These are phyloP conservation scores for Corythornis vintsioides DNA, from an alignment of 2,113 vertebrate genomes.

Conservation along the genomic window DNA sequence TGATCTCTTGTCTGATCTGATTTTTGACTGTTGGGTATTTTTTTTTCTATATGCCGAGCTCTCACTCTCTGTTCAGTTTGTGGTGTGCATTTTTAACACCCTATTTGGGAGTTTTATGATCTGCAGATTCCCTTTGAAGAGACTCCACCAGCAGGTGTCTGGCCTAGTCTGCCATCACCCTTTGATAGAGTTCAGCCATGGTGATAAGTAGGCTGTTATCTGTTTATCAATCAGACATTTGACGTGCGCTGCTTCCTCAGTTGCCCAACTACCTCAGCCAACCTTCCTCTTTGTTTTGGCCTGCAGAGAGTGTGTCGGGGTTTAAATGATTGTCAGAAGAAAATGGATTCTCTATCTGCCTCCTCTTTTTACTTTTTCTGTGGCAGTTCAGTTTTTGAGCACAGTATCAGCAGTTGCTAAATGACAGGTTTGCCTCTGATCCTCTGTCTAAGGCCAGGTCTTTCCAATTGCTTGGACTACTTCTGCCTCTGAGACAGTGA, in stretches of 20 bases:
- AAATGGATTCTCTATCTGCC: neutral
- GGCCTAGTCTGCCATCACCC: neutral
- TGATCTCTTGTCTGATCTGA: neutral
- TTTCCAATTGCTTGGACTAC: neutral
- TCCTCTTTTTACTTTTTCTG: neutral
- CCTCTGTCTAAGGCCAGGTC: neutral
- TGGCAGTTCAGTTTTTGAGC: neutral
- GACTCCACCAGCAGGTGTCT: neutral
- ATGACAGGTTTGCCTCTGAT: neutral
- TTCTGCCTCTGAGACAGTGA: rapidly evolving
- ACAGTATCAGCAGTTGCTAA: neutral
- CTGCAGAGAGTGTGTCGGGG: neutral
- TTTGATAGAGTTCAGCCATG: neutral
- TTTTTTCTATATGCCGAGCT: neutral
- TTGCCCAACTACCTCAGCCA: neutral
- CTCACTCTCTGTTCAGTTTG: neutral
- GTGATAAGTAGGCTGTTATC: neutral
- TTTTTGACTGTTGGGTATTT: neutral
- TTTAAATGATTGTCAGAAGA: neutral
- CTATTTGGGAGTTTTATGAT: neutral
- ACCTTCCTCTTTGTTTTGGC: neutral
- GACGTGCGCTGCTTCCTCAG: neutral
- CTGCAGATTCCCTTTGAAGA: neutral
- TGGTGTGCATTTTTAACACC: neutral
- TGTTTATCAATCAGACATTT: neutral